Conservation (phyloP, 2,113 vertebrate genomes). For the Girardinichthys multiradiatus region DNA sequence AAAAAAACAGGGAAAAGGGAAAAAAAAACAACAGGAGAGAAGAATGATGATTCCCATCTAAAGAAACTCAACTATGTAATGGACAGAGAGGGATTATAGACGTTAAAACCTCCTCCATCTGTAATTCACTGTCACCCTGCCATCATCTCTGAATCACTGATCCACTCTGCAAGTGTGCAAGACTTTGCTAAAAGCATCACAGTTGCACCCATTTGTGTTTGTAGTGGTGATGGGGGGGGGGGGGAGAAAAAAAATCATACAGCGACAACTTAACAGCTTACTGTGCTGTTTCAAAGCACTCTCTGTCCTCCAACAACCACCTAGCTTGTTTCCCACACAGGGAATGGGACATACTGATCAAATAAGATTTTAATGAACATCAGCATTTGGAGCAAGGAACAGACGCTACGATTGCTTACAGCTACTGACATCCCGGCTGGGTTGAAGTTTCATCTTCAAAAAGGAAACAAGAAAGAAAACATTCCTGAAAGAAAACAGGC, state of each 20-base stretch:
- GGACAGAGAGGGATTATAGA: constrained; percentile 76
- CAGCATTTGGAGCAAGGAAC: constrained; percentile 71
- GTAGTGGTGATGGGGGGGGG: constrained; percentile 43
- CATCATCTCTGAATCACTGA: constrained; percentile 80
- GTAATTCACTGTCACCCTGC: constrained; percentile 79
- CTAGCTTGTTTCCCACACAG: constrained; percentile 66
- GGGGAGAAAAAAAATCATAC: constrained; percentile 38
- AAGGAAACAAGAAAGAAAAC: constrained; percentile 54
- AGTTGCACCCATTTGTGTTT: constrained; percentile 75
- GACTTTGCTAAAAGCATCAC: constrained; percentile 79
- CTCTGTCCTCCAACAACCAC: constrained; percentile 76
- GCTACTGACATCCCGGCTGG: constrained; percentile 69
- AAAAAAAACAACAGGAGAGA: constrained; percentile 67
- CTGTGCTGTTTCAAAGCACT: constrained; percentile 75
- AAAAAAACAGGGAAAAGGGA: not conserved
- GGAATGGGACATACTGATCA: constrained; percentile 71
- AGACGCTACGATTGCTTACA: constrained; percentile 64
- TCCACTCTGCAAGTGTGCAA: constrained; percentile 78
- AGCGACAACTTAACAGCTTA: constrained; percentile 74
- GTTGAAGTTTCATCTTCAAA: constrained; percentile 72
- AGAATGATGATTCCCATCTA: constrained; percentile 76
- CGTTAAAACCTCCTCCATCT: constrained; percentile 78
- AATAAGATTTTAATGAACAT: constrained; percentile 78
- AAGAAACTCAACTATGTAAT: constrained; percentile 79
- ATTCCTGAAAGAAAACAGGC: constrained; percentile 53